Base-by-base conservation (phyloP, 2,113 vertebrate genomes). In the Turdus rufiventris region DNA sequence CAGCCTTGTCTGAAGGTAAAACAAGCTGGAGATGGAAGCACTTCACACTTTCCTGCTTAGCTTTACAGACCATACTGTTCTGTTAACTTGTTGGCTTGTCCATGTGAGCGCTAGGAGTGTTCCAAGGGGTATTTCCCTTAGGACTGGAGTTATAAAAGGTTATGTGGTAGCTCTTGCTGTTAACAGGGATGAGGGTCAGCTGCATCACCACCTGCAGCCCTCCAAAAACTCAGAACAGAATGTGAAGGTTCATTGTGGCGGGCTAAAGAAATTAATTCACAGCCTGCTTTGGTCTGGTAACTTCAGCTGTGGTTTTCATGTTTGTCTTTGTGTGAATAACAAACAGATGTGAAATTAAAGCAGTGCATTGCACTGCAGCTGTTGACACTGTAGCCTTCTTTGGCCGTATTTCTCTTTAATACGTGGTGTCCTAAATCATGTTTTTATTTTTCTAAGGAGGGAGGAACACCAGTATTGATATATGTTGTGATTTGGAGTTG, bases 41-140 rank as follows among this genome's bases (percentile, higher is more conserved):
- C 1, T 38, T 23, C 38, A 8, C 0, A 0, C 8, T 63, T 67
- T 34, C 20, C 28, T 84, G 28, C 4, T 48, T 50, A 81, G 21
- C 47, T 81, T 31, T 66, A 5, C 21, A 40, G 50, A 36, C 6
- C 4, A 9, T 3, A 25, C 18, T 43, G 24, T 34, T 75, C 25
- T 61, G 14, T 43, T 60, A 36, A 19, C 72, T 67, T 85, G 28
- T 47, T 66, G 61, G 26, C 29, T 89, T 26, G 25, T 53, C 71
- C 16, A 0, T 10, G 0, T 40, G 47, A 81, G 28, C 14, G 5
- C 3, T 47, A 43, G 21, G 25, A 75, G 25, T 73, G 23, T 51
- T 60, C 67, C 42, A 38, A 61, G 40, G 10, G 13, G 0, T 72
- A 8, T 75, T 88, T 57, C 54, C 57, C 2, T 3, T 3, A 18